Percentiles rank a stretch among this genome's conserved stretches.
These are phyloP conservation scores for Empidonax alnorum DNA, from an alignment of 2,113 vertebrate species.

Conservation along the genomic window DNA sequence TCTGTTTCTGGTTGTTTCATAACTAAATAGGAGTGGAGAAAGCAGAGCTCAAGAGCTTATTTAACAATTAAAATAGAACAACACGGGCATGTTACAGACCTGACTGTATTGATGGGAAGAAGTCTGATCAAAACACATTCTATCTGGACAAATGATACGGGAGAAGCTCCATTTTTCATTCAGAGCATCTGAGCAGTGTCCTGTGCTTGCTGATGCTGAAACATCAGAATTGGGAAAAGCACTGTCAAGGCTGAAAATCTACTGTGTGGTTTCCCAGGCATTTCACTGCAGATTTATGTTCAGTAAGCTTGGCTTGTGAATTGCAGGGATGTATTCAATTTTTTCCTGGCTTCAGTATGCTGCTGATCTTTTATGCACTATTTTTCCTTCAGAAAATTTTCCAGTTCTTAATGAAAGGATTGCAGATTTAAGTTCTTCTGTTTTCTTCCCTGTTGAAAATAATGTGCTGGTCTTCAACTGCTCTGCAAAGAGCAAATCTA, in stretches of 20 bases:
- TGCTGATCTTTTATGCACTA: background rate
- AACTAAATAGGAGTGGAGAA: background rate
- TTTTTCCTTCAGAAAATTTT: slow-evolving; percentile 25
- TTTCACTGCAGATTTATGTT: slow-evolving; percentile 31
- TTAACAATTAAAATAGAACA: background rate
- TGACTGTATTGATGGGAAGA: background rate
- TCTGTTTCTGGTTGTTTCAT: background rate
- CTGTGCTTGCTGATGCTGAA: background rate
- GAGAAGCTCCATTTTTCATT: background rate
- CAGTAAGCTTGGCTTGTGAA: background rate
- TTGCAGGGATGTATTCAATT: slow-evolving; percentile 44
- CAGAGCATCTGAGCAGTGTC: background rate
- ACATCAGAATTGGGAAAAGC: background rate
- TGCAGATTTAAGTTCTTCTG: background rate
- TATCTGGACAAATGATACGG: background rate
- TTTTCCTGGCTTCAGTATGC: slow-evolving; percentile 23
- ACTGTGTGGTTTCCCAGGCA: slow-evolving; percentile 28
- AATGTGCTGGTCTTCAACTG: background rate
- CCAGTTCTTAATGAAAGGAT: background rate
- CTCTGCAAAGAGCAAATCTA: background rate
- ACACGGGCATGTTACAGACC: background rate
- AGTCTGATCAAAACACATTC: background rate
- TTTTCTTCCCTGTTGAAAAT: background rate
- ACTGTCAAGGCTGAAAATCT: background rate
- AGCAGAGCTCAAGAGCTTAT: background rate